Evolutionary conservation across 2,888 invertebrate genomes (phyloP).

Genomic region (Drosophila bunnanda): DNA sequence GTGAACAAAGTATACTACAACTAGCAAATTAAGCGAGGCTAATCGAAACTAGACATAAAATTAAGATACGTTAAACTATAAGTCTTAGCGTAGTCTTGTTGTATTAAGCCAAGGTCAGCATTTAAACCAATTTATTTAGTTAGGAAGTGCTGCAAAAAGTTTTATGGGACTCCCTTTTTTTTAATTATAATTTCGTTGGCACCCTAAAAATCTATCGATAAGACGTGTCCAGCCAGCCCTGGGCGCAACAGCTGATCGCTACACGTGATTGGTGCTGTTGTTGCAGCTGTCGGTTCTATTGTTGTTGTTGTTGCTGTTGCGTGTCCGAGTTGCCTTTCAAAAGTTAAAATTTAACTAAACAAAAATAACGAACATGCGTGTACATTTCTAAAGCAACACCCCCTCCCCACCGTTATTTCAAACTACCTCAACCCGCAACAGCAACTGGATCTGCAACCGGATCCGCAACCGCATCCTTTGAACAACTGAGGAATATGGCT

Average conservation of each 20-base stretch:
- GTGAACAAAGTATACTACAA: not conserved
- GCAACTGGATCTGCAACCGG: slow-evolving; percentile 10
- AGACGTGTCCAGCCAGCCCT: slow-evolving; percentile 22
- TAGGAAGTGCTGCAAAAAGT: too few species aligned
- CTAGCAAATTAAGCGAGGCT: too few species aligned
- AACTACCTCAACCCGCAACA: slow-evolving; percentile 5
- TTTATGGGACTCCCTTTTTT: too few species aligned
- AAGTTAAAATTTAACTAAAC: slow-evolving; percentile 24
- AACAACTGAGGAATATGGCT: slow-evolving; percentile 24
- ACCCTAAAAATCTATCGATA: slow-evolving; percentile 40
- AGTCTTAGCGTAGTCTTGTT: too few species aligned
- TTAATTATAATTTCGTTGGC: too few species aligned
- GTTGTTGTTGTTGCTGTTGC: slow-evolving; percentile 47
- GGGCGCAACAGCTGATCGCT: slow-evolving; percentile 53
- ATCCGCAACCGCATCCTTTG: slow-evolving; percentile 19
- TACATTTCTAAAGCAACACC: slow-evolving; percentile 13
- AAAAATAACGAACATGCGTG: slow-evolving; percentile 38
- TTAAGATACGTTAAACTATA: not conserved
- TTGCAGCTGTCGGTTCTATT: slow-evolving; percentile 32
- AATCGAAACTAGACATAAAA: not conserved
- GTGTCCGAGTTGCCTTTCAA: slow-evolving; percentile 48
- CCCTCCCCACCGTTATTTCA: not conserved
- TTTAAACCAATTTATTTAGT: not conserved
- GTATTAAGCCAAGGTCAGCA: not conserved
- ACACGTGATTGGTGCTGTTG: slow-evolving; percentile 67